Evolutionary conservation across 2,888 invertebrate species (phyloP).

Genomic region (Macaria notata): DNA sequence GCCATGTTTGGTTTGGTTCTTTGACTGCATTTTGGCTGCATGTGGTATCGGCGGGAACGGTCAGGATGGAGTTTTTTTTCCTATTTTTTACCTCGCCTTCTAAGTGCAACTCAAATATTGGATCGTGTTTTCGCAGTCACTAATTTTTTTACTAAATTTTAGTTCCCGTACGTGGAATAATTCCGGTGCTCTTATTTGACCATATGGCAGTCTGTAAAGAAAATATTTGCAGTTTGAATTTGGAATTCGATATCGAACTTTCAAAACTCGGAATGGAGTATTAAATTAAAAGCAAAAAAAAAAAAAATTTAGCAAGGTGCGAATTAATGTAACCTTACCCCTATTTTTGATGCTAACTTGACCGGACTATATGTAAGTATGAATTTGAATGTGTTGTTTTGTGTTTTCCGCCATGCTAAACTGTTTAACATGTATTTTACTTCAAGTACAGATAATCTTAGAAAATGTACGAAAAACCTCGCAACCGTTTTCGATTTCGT

Average conservation of each 20-base stretch:
- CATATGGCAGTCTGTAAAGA: constrained; percentile 1
- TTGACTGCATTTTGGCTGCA: constrained; percentile 63
- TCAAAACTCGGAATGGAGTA: too few species aligned
- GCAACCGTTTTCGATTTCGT: constrained; percentile 16
- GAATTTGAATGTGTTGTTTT: too few species aligned
- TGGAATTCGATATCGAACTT: constrained; percentile 3
- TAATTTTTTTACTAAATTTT: constrained; percentile 39
- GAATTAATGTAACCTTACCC: too few species aligned
- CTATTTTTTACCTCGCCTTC: constrained; percentile 49
- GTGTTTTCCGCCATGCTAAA: too few species aligned
- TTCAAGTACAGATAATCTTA: too few species aligned
- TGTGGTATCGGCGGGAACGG: constrained; percentile 62
- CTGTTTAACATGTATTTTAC: too few species aligned
- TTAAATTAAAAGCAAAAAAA: too few species aligned
- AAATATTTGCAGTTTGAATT: constrained; percentile 15
- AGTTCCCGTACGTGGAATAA: constrained; percentile 28
- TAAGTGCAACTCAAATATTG: constrained; percentile 69
- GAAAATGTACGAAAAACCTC: neutral
- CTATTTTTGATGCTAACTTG: too few species aligned
- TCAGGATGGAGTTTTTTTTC: constrained; percentile 47
- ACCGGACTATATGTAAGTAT: too few species aligned
- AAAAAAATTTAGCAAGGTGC: too few species aligned
- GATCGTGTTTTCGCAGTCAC: constrained; percentile 43
- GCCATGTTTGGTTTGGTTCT: constrained; percentile 66
- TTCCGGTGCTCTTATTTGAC: constrained; percentile 16